Evolutionary conservation across 2,888 invertebrate genomes (phyloP).

Genomic region (Melipona bicolor): DNA sequence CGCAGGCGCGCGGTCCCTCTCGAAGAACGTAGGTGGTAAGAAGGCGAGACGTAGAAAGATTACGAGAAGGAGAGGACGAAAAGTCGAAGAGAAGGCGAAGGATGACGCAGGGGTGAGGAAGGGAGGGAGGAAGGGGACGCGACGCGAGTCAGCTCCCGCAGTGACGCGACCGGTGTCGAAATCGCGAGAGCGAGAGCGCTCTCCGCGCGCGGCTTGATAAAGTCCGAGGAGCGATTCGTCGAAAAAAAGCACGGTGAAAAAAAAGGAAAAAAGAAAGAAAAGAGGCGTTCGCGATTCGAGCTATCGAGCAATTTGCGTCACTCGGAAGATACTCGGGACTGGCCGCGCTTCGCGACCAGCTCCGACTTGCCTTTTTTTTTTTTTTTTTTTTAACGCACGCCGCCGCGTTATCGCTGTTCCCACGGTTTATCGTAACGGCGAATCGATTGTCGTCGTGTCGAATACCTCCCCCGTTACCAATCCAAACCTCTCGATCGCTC

Average conservation of each 20-base stretch:
- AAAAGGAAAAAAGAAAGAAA: neutral
- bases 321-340: constrained; percentile 46
- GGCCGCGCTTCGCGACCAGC: constrained; percentile 26
- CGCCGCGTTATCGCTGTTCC: constrained; percentile 51
- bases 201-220: too few relatives aligned
- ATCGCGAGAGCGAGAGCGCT: too few relatives aligned
- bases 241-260: too few relatives aligned
- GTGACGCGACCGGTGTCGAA: too few relatives aligned
- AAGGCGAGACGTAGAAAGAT: too few relatives aligned
- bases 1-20: neutral
- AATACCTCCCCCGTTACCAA: too few relatives aligned
- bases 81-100: too few relatives aligned
- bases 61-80: too few relatives aligned
- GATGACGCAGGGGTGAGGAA: too few relatives aligned
- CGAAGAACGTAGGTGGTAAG: neutral
- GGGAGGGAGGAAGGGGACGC: neutral
- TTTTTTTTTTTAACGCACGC: constrained; percentile 27
- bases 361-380: constrained; percentile 37
- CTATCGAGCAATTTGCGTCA: constrained; percentile 41
- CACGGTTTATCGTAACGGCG: constrained; percentile 33
- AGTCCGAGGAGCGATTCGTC: too few relatives aligned
- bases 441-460: too few relatives aligned
- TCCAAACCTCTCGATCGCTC: too few relatives aligned
- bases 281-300: constrained; percentile 12
- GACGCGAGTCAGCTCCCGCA: neutral